Conservation (phyloP, 2,888 invertebrate species). For the Masnerella sp. region DNA sequence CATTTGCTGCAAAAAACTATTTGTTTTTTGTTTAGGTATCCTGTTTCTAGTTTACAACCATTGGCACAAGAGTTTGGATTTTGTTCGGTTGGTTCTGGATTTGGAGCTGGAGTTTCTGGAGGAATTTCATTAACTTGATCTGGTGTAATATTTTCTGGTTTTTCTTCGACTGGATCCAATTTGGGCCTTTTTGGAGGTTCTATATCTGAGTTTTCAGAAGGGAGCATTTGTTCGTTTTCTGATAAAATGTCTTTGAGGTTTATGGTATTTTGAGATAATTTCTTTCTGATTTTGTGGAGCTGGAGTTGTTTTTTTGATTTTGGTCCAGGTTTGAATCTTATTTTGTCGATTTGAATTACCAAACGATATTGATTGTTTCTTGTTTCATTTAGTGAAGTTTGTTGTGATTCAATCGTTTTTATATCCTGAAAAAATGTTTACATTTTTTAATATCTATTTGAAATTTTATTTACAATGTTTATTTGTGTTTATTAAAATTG, state of each 20-base stretch:
- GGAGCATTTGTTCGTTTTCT: too few relatives aligned
- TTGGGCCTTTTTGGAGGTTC: background rate
- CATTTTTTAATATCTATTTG: too few relatives aligned
- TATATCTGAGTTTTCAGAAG: constrained; percentile 10
- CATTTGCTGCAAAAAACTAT: constrained; percentile 34
- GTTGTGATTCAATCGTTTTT: too few relatives aligned
- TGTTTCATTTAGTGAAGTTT: background rate
- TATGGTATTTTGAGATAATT: constrained; percentile 7
- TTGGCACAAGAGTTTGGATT: constrained; percentile 21
- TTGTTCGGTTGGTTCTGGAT: too few relatives aligned
- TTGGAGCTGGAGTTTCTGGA: too few relatives aligned
- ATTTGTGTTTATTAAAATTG: too few relatives aligned
- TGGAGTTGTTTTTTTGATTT: constrained; percentile 62
- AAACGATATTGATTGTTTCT: background rate
- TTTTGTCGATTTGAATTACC: constrained; percentile 71
- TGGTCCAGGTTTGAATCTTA: constrained; percentile 66
- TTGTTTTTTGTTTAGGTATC: constrained; percentile 24
- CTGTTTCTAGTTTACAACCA: constrained; percentile 41
- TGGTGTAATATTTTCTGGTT: too few relatives aligned
- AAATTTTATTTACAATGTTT: too few relatives aligned
- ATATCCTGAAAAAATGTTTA: too few relatives aligned
- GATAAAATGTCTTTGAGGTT: constrained; percentile 1
- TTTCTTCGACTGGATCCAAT: too few relatives aligned
- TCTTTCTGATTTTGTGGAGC: constrained; percentile 17
- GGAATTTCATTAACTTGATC: constrained; percentile 1